Evolutionary conservation across 2,888 invertebrate genomes (phyloP).

Genomic region (Chloroclystis v-ata): DNA sequence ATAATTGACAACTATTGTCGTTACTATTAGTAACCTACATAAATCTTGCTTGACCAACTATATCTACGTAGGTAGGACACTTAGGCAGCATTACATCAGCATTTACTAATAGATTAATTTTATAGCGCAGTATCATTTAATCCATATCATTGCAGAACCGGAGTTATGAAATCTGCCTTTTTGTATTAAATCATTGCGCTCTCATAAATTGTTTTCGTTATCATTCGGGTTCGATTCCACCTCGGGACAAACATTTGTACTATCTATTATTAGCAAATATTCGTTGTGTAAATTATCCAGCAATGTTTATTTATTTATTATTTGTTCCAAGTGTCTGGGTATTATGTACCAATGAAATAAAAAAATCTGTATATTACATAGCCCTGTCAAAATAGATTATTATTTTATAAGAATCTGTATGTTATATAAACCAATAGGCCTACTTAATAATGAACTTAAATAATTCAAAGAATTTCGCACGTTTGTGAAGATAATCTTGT

Average conservation of each 20-base stretch:
- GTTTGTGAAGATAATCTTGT: conserved; percentile 1
- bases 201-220: conserved; percentile 19
- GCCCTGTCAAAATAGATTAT: no score
- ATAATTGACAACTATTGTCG: neutral
- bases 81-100: conserved; percentile 27
- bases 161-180: conserved; percentile 18
- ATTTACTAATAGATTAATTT: conserved; percentile 23
- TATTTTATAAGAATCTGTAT: no score
- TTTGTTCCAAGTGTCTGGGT: no score
- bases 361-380: no score
- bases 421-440: no score
- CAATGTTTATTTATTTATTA: no score
- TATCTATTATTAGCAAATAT: no score
- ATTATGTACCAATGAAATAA: no score
- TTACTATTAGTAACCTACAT: conserved; percentile 26
- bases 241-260: no score
- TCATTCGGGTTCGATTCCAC: no score
- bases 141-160: conserved; percentile 25
- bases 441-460: no score
- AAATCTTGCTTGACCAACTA: conserved; percentile 22
- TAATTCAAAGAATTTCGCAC: conserved; percentile 1
- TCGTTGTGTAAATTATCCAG: no score
- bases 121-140: conserved; percentile 24
- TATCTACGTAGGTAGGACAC: conserved; percentile 23
- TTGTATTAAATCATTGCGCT: conserved; percentile 20